Base-by-base conservation (phyloP, 2,113 vertebrate species). In the Falco punctatus region DNA sequence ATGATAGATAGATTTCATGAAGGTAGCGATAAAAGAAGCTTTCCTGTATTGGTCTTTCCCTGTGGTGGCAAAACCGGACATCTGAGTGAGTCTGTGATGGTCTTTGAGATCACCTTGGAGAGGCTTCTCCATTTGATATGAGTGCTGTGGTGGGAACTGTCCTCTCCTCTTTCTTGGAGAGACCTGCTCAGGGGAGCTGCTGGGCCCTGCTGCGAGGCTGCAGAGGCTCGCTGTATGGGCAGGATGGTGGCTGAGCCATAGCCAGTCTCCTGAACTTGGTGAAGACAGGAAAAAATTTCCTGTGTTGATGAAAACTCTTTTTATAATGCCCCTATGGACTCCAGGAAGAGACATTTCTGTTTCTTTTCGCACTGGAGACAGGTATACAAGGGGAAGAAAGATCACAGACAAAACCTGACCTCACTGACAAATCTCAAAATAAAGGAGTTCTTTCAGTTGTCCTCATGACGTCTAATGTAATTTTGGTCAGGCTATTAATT, bases 121-220 rank as follows among this genome's bases (percentile, higher is more conserved):
- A 71, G n/a, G 11, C 44, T 70, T 62, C 54, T 66, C 54, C 27
- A 2, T 69, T 66, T 49, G 61, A 81, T 81, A 51, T 54, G 65
- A 46, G 20, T 44, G 38, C 69, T 78, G 16, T 46, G 49, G 11
- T 42, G 49, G 51, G 49, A 88, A 21, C 26, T 21, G 30, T 28
- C 48, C n/a, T 59, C 26, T 72, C 1, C 40, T 78, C 0, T 0
- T 55, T 79, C 54, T 80, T 6, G 5, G 15, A 54, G 21, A 52
- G 57, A n/a, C 18, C 21, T 42, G 26, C 74, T 55, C 20, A 17
- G 59, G 57, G 42, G 14, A 90, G 78, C 69, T 94, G 61, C 81
- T 42, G 19, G 54, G 72, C 35, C 48, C 57, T 0, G 1, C 0
- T 15, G 27, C 0, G 0, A 59, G 89, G 46, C 35, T 54, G 59